Base-by-base conservation (phyloP, 2,888 invertebrate genomes). In the Erebia epiphron region DNA sequence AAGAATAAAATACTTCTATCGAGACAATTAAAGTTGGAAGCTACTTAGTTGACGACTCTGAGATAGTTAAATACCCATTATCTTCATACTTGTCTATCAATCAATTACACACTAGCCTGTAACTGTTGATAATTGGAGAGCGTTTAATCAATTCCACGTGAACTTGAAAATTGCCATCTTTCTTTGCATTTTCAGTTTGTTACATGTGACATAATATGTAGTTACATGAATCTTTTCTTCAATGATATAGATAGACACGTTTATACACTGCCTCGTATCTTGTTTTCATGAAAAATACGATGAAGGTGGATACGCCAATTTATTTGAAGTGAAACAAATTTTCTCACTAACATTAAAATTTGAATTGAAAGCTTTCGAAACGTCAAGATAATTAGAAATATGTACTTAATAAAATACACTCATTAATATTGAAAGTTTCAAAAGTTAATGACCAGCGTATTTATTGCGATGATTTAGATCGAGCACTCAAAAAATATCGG, bases 131-230 rank as follows among this genome's bases (percentile, higher is more conserved):
- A 50, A 64, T 71, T 16, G 57, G 16, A 43, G 65, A 54, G 43
- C 35, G n/a, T 56, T 50, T 58, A 69, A 72, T 72, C 67, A 66
- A 67, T 72, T 62, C 46, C 75, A 75, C 76, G 75, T 72, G 76
- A 26, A 69, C 18, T 50, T 16, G 54, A 71, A 49, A 46, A 65
- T 68, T 68, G 61, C 65, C 58, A 46, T 57, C 14, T 41, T 61
- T 73, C 14, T 26, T 65, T 56, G 67, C 11, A 66, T 68, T 68
- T 65, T 21, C 67, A 70, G 11, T 70, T 57, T 46, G 35, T 41
- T 35, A 64, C 74, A 70, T 74, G 72, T 72, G 72, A 71, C 68
- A 66, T 35, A n/a, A n/a, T n/a, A n/a, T n/a, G n/a, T n/a, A 67
- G 46, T 67, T 26, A 62, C 2, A 56, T 16, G 4, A 9, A 52